Base-by-base conservation (phyloP, 2,888 invertebrate genomes). In the Taphrorychus bicolor region DNA sequence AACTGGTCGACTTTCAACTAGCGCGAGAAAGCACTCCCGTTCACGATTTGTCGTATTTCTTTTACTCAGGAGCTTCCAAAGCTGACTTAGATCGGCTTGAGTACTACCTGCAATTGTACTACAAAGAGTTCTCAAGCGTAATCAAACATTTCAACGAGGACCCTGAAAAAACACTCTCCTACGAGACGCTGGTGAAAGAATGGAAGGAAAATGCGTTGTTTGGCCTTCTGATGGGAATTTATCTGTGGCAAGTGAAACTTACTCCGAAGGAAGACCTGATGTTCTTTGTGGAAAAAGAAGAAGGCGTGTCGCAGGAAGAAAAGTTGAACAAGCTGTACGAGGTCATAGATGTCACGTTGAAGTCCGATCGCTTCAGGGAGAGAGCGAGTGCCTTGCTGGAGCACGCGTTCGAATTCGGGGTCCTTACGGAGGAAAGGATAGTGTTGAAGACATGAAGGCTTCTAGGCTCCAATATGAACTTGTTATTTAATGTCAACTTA, bases 21-120 rank as follows among this genome's bases (percentile, higher is more conserved):
- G 23, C 66, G 0, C 19, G 52, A 17, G 59, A 63, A 7, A 65
- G 62, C 5, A 67, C 73, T 5, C 76, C 75, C 1, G 74, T 72
- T 11, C 60, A 73, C 22, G 80, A 80, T 63, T 59, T 80, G 24
- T 61, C 74, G 2, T 79, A 79, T 57, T 61, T 74, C 60, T 68
- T 80, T 24, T 78, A 76, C 40, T 74, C 22, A 11, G 45, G 48
- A 3, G 72, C 57, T 11, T 42, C 53, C 5, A 52, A 57, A 48
- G 51, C 58, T 16, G 59, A 53, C 24, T 45, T 71, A 9, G 56
- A 62, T 41, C 18, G 53, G 2, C 24, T 71, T 11, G 64, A 71
- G 11, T 2, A 57, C 11, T 64, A 70, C 17, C 58, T 71, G 3
- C 53, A 61, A 54, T 32, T 71, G 1, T 71, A 71, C 32, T 67